Percentiles rank a stretch among this genome's conserved stretches.
These are phyloP conservation scores for Oppia nitens DNA, from an alignment of 1,140 invertebrate species.

Conservation along the genomic window DNA sequence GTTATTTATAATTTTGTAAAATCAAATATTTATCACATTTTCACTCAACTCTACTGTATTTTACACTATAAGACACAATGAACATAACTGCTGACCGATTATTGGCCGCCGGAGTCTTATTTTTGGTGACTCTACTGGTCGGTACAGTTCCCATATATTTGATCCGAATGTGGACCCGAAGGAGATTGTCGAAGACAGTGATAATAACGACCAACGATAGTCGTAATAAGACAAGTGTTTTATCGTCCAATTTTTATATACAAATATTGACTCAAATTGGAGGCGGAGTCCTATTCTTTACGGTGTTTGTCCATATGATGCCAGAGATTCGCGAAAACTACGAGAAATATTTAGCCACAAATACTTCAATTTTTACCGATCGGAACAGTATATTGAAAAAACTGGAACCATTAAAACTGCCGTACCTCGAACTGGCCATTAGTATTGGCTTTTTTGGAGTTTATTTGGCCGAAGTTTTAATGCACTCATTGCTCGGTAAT, in stretches of 20 bases:
- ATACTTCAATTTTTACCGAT: neutral
- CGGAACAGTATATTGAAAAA: conserved; percentile 1
- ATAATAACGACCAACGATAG: neutral
- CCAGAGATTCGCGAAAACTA: conserved; percentile 51
- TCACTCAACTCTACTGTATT: too few relatives aligned
- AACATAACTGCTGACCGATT: neutral
- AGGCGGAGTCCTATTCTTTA: conserved; percentile 64
- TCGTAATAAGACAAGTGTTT: neutral
- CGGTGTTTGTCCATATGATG: conserved; percentile 60
- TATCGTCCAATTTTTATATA: conserved; percentile 20
- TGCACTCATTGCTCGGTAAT: conserved; percentile 29
- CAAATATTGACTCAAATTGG: conserved; percentile 56
- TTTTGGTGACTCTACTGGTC: neutral
- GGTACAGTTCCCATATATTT: neutral
- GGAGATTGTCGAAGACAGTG: neutral
- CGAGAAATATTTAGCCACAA: conserved; percentile 5
- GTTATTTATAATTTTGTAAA: too few relatives aligned
- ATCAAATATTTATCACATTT: too few relatives aligned
- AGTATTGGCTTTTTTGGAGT: conserved; percentile 65
- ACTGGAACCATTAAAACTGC: conserved; percentile 27
- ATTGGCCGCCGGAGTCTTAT: neutral
- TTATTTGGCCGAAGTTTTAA: conserved; percentile 59
- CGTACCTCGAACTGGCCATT: conserved; percentile 48
- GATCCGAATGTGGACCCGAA: neutral
- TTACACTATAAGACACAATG: too few relatives aligned